Percentiles rank a stretch among this genome's conserved stretches.
phyloP scores from a whole-genome alignment of 1,140 invertebrate species.

The Eufriesea mexicana region DNA sequence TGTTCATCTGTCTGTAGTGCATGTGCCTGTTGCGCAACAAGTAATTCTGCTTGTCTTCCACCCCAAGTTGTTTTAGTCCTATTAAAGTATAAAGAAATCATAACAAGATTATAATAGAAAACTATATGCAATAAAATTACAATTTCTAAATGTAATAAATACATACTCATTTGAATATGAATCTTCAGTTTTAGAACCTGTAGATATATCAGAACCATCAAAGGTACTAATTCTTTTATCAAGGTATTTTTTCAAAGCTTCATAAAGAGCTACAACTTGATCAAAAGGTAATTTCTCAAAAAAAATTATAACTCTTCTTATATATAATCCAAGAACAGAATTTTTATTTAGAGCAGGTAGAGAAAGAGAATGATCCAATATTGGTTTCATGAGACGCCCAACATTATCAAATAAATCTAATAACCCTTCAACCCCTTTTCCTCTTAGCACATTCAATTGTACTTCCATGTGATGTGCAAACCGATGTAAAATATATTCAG shows the following conservation, averaged over 20 bases:
- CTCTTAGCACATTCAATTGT: conserved; percentile 82
- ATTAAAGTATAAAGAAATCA: conserved; percentile 49
- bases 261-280: conserved; percentile 88
- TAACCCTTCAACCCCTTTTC: conserved; percentile 84
- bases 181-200: conserved; percentile 47
- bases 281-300: conserved; percentile 92
- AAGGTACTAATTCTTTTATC: conserved; percentile 58
- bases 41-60: conserved; percentile 92
- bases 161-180: conserved; percentile 41
- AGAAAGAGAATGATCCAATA: conserved; percentile 71
- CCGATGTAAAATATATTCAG: conserved; percentile 82
- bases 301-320: conserved; percentile 90
- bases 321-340: conserved; percentile 87
- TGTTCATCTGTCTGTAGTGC: conserved; percentile 91
- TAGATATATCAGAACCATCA: conserved; percentile 47
- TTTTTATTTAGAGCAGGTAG: conserved; percentile 79
- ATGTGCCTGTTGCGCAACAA: conserved; percentile 92
- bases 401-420: conserved; percentile 85
- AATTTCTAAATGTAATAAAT: background rate
- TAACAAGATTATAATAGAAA: conserved; percentile 3
- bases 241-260: conserved; percentile 85
- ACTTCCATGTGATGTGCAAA: conserved; percentile 83
- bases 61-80: conserved; percentile 88
- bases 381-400: conserved; percentile 80
- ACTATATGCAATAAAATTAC: conserved; percentile 26